Evolutionary conservation across 2,113 vertebrate genomes (phyloP).

Genomic region (Podocnemis expansa): DNA sequence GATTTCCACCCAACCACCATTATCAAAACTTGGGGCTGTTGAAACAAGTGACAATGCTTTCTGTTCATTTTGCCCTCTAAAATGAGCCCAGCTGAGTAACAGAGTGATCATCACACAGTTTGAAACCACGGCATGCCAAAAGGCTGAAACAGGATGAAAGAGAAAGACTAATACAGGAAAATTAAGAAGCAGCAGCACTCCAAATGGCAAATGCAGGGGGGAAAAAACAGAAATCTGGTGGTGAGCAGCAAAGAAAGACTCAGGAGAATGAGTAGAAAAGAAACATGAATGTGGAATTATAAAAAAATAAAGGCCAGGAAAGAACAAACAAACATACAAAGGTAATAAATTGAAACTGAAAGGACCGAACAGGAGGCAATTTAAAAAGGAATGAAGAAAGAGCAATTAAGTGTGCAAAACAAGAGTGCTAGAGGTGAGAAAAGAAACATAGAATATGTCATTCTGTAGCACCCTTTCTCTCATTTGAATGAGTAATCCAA

Average conservation of each 20-base stretch:
- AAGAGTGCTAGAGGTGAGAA: conserved; percentile 19
- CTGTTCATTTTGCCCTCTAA: neutral
- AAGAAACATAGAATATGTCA: neutral
- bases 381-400: neutral
- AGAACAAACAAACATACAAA: accelerated
- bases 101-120: neutral
- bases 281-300: accelerated
- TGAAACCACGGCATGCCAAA: neutral
- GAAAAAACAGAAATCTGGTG: neutral
- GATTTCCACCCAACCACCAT: accelerated
- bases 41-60: neutral
- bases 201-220: neutral
- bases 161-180: neutral
- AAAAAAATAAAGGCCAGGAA: neutral
- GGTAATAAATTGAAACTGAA: neutral
- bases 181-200: neutral
- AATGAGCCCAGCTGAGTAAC: neutral
- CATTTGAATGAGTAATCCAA: accelerated
- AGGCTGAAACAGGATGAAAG: conserved; percentile 10
- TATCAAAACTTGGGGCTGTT: neutral
- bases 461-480: accelerated
- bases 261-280: neutral
- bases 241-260: neutral
- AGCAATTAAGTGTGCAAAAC: conserved; percentile 15
- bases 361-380: conserved; percentile 18